phyloP scores from a whole-genome alignment of 2,113 vertebrate genomes.

The Polyodon spathula region DNA sequence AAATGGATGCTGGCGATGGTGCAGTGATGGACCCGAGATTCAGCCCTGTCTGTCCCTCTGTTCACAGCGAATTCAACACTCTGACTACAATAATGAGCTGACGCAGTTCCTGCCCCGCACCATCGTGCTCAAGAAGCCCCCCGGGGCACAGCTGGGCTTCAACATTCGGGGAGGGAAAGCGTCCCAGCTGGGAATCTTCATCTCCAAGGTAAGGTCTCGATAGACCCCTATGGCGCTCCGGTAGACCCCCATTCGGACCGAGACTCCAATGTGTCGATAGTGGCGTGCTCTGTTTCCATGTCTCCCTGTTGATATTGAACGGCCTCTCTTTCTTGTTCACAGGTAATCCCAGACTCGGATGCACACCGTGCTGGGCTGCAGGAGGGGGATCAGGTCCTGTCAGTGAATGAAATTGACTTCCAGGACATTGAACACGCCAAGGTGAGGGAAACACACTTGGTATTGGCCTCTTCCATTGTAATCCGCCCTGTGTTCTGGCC shows the following conservation, averaged over 20 bases:
- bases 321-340: constrained; percentile 2
- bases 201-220: constrained; percentile 84
- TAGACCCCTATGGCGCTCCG: too few species aligned
- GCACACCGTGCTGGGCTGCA: constrained; percentile 88
- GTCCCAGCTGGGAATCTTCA: constrained; percentile 94
- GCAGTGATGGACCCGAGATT: too few species aligned
- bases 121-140: constrained; percentile 82
- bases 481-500: too few species aligned
- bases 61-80: constrained; percentile 78
- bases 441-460: too few species aligned
- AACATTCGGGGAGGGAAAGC: constrained; percentile 96
- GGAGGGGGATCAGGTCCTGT: constrained; percentile 94
- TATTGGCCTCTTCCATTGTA: too few species aligned
- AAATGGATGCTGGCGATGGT: too few species aligned
- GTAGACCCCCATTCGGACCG: too few species aligned
- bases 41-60: not conserved
- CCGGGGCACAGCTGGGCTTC: constrained; percentile 91
- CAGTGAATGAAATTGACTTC: constrained; percentile 95
- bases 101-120: constrained; percentile 87
- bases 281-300: not conserved
- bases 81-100: constrained; percentile 96
- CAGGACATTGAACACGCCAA: constrained; percentile 96
- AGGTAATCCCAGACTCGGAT: constrained; percentile 95
- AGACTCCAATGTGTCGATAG: too few species aligned
- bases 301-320: not conserved